These are phyloP conservation scores for Elysia chlorotica DNA, from an alignment of 1,140 invertebrate species.

Conservation along the genomic window DNA sequence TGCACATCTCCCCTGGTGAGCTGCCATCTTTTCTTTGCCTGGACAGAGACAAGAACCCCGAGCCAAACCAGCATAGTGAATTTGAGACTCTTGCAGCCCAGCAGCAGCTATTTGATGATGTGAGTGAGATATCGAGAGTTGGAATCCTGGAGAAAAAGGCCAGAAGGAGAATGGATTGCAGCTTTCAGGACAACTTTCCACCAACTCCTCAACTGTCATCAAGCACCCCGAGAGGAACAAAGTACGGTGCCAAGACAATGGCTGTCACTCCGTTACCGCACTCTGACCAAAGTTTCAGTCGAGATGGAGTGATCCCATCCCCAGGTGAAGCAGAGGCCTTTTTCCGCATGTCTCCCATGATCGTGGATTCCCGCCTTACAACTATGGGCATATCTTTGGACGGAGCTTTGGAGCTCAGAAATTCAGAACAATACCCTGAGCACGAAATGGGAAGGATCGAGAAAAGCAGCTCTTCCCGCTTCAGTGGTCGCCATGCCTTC, in stretches of 20 bases:
- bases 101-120: conserved; percentile 31
- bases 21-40: conserved; percentile 71
- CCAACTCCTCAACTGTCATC: not conserved
- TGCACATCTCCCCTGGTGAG: conserved; percentile 66
- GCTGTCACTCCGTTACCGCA: not conserved
- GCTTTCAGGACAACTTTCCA: not conserved
- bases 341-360: conserved; percentile 30
- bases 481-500: not conserved
- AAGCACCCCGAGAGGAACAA: not conserved
- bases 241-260: not conserved
- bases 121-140: not conserved
- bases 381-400: not conserved
- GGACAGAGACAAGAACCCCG: not conserved
- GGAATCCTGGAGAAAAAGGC: not conserved
- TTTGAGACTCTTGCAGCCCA: too few species aligned
- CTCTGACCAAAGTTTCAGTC: conserved; percentile 29
- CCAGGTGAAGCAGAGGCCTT: conserved; percentile 28
- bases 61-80: conserved; percentile 16
- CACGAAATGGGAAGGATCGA: not conserved
- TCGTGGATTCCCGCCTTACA: conserved; percentile 19
- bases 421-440: not conserved
- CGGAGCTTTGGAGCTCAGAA: not conserved
- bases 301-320: conserved; percentile 32
- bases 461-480: conserved; percentile 4
- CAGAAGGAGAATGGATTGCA: not conserved